Evolutionary conservation across 2,888 invertebrate genomes (phyloP), one percentile per base, ranked within the genome.

Genomic region (Ariolimax columbianus): DNA sequence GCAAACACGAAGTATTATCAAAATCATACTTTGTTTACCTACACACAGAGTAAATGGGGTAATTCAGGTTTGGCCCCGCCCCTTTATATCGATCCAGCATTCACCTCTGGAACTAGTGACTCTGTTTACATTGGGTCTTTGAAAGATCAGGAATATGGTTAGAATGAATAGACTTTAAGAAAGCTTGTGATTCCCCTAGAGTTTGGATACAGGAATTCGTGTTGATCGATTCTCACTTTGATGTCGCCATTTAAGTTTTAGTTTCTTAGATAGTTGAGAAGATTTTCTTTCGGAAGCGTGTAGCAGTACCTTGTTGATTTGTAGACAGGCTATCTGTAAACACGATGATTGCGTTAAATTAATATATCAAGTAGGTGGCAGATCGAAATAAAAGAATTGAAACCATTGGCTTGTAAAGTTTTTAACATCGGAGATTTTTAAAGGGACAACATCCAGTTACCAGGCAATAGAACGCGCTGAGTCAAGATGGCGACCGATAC

Each of bases 401-500:
- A n/a, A n/a, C n/a, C n/a, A n/a, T n/a, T n/a, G n/a, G n/a, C n/a
- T n/a, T n/a, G n/a, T n/a, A 36, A 68, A 36, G 66, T 72, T 26
- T 11, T 26, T 7, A 43, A 7, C 23, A 3, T 43, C 26, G 38
- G 19, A 17, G 9, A 26, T 51, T 47, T 47, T 30, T 19, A 33
- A 30, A 51, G 33, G 47, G 33, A 47, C 30, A 51, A 6, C 3
- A n/a, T 3, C 4, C 33, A 3, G 75, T 75, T 75, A 51, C 51
- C 51, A 51, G 51, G 51, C 19, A 75, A 75, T 23, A 19, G 51
- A 17, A 51, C 17, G 47, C 51, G 2, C 33, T 19, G 51, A 51
- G 33, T 23, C 75, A 86, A 86, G 72, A 87, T 87, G 87, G 88
- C 90, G 72, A 89, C 90, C 26, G 89, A 89, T 77, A 89, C 89